Evolutionary conservation across 2,888 invertebrate genomes (phyloP).

Genomic region (Melanchra persicariae): DNA sequence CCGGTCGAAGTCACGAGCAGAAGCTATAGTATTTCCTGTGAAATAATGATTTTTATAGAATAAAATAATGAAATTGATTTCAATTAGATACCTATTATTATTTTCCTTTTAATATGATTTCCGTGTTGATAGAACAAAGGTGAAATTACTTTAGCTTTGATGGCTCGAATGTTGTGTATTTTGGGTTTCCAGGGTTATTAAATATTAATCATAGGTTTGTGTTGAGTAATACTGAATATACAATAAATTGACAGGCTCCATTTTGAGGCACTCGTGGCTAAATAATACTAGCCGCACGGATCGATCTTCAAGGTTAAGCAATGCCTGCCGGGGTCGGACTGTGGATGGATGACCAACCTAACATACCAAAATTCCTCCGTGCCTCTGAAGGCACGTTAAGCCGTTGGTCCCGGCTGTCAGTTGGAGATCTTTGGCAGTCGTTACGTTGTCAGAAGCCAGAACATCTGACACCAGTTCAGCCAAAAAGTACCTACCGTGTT

Average conservation of each 20-base stretch:
- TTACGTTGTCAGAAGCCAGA: too few relatives aligned
- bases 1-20: too few relatives aligned
- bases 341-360: too few relatives aligned
- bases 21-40: background rate
- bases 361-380: too few relatives aligned
- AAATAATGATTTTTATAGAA: background rate
- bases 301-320: too few relatives aligned
- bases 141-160: background rate
- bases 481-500: too few relatives aligned
- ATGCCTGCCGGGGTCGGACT: too few relatives aligned
- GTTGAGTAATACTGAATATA: background rate
- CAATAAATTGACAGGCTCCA: background rate
- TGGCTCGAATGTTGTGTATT: background rate
- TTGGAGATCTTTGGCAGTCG: too few relatives aligned
- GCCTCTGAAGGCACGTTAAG: too few relatives aligned
- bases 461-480: too few relatives aligned
- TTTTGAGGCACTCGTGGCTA: background rate
- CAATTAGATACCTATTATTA: background rate
- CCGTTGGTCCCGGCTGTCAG: too few relatives aligned
- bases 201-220: background rate
- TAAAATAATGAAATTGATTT: background rate
- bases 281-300: too few relatives aligned
- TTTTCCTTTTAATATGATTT: background rate
- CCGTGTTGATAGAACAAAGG: background rate
- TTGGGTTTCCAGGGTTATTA: conserved; percentile 10